phyloP scores from a whole-genome alignment of 1,140 invertebrate genomes.

The Saccostrea echinata region DNA sequence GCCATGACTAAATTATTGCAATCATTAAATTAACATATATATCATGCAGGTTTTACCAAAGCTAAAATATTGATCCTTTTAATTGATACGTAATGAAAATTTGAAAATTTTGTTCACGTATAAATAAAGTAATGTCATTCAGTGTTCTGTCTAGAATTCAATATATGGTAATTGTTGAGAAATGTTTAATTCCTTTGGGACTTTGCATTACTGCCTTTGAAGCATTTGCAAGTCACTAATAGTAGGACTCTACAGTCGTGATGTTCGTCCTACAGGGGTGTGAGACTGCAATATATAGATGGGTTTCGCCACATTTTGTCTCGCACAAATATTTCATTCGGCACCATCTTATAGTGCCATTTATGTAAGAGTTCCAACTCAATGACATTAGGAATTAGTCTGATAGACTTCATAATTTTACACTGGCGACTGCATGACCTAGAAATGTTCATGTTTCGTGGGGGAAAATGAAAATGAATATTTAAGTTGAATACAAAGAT shows the following conservation, averaged over 20 bases:
- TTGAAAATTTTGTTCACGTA: too few species aligned
- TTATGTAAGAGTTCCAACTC: neutral
- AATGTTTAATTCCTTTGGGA: neutral
- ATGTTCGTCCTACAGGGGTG: neutral
- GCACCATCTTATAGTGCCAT: neutral
- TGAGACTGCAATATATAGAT: neutral
- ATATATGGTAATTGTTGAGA: neutral
- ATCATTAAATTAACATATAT: too few species aligned
- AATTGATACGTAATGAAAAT: too few species aligned
- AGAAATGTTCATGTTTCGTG: too few species aligned
- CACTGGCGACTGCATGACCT: too few species aligned
- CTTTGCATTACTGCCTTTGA: neutral
- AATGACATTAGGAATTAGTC: neutral
- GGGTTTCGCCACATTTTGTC: neutral
- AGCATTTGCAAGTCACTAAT: neutral
- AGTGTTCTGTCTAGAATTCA: neutral
- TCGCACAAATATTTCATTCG: neutral
- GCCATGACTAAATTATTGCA: too few species aligned
- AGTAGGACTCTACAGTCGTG: neutral
- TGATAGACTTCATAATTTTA: too few species aligned
- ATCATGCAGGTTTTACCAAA: too few species aligned
- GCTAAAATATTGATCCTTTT: too few species aligned
- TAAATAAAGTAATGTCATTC: too few species aligned
- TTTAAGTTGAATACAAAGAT: too few species aligned
- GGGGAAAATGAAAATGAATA: too few species aligned